A percentile compares a stretch with the other conserved stretches of the same genome.
Evolutionary conservation across 2,888 invertebrate species (phyloP).

Genomic region (Scaptomyza tumidula): DNA sequence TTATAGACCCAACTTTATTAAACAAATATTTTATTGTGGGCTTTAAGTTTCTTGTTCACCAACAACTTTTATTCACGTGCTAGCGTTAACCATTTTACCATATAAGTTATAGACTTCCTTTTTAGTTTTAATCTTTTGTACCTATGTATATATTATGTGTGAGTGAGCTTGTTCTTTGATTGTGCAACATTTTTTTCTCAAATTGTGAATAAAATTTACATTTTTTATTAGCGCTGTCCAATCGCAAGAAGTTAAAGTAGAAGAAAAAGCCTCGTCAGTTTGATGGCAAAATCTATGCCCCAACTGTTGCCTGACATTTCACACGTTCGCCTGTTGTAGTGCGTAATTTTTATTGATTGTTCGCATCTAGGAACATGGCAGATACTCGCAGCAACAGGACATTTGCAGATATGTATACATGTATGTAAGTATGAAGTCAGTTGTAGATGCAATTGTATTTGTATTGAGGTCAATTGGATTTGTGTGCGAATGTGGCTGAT

Average conservation of each 20-base stretch:
- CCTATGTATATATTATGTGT: neutral
- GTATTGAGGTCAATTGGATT: conserved; percentile 67
- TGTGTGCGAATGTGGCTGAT: conserved; percentile 22
- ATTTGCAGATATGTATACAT: neutral
- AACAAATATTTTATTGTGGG: neutral
- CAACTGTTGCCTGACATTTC: conserved; percentile 11
- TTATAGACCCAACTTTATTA: no score
- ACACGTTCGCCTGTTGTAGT: conserved; percentile 37
- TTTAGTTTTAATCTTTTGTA: no score
- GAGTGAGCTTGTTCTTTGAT: conserved; percentile 12
- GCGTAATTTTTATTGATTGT: conserved; percentile 63
- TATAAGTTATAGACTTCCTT: no score
- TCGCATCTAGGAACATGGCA: conserved; percentile 37
- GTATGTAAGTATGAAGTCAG: conserved; percentile 3
- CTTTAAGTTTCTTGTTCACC: no score
- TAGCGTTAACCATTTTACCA: no score
- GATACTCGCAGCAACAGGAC: conserved; percentile 7
- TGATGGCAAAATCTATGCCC: conserved; percentile 1
- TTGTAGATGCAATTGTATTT: conserved; percentile 35
- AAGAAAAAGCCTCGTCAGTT: neutral
- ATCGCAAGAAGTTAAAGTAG: conserved; percentile 3
- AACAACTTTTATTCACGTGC: no score
- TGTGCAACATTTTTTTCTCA: conserved; percentile 55
- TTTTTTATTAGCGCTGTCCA: conserved; percentile 63
- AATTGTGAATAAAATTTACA: conserved; percentile 76